Percentiles rank a stretch among this genome's conserved stretches.
These are phyloP conservation scores for Hormaphis cornu DNA, from an alignment of 1,140 invertebrate species.

Conservation along the genomic window DNA sequence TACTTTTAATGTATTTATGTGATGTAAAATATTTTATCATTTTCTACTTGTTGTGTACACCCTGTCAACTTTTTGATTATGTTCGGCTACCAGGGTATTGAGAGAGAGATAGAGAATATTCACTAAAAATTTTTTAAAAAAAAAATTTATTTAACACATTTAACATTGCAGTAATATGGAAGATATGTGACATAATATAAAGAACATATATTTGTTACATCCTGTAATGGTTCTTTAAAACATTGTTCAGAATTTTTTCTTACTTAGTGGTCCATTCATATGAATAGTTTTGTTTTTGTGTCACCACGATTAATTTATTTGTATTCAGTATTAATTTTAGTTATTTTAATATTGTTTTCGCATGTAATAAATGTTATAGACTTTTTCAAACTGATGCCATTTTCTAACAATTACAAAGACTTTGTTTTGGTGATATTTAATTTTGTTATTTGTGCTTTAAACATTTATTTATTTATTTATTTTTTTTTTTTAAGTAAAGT, in stretches of 20 bases:
- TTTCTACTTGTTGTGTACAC: constrained; percentile 10
- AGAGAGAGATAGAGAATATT: constrained; percentile 1
- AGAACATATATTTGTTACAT: background rate
- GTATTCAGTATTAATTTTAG: constrained; percentile 17
- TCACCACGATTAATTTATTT: constrained; percentile 10
- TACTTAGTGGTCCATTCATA: background rate
- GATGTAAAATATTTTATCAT: background rate
- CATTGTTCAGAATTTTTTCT: background rate
- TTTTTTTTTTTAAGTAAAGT: background rate
- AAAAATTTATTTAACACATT: constrained; percentile 1
- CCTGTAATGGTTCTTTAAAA: background rate
- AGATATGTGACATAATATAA: background rate
- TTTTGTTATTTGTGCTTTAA: constrained; percentile 13
- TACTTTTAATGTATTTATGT: constrained; percentile 1
- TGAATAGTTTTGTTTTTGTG: constrained; percentile 4
- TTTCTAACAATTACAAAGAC: constrained; percentile 21
- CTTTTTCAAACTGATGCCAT: constrained; percentile 18
- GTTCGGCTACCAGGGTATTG: constrained; percentile 17
- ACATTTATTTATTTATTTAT: background rate
- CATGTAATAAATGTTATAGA: constrained; percentile 23
- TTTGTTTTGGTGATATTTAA: constrained; percentile 12
- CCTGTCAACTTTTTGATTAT: constrained; percentile 6
- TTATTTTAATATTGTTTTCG: constrained; percentile 25
- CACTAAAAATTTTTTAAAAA: background rate
- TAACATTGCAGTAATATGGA: background rate